Evolutionary conservation across 2,113 vertebrate genomes (phyloP), one percentile per base, ranked within the genome.

Genomic region (Climacteris rufus): DNA sequence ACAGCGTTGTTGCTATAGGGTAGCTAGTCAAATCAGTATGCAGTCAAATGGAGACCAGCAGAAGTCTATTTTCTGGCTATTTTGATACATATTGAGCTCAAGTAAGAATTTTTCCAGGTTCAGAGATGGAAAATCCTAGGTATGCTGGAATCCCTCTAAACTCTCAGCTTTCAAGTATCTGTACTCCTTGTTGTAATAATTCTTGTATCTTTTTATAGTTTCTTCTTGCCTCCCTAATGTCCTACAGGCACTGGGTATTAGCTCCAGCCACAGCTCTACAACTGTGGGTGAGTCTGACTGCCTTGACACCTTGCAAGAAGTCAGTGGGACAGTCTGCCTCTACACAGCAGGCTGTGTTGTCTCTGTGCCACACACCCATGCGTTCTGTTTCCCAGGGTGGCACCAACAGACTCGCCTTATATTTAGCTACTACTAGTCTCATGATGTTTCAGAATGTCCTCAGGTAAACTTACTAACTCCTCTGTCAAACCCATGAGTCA

Each of bases 401-500:
- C 61, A 94, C 87, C 21, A 8, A 65, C 42, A 83, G 37, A 35
- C 42, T 65, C 87, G 75, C 20, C 24, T 77, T 96, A 88, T 85
- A 91, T 96, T 94, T 96, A 82, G 63, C 59, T 89, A 59, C 70
- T 59, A 59, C 33, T 77, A 85, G 44, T 44, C 71, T 94, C 87
- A 91, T 33, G 78, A 76, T 94, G 84, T 85, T 93, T 96, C 85
- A 83, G 56, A 93, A 95, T 90, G 68, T 91, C 95, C 87, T 80
- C 75, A 91, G 93, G 94, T 87, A 94, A 90, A 85, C 64, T 93
- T 93, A 90, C 63, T 94, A 93, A 94, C 63, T 94, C 33, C 17
- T 69, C 75, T 91, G 93, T 87, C 90, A 93, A 95, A 66, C 31
- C 44, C 49, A 88, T 91, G 87, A 94, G 85, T 96, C 90, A 96